These are phyloP conservation scores for Taphrorychus bicolor DNA, from an alignment of 2,888 invertebrate species.

Conservation along the genomic window DNA sequence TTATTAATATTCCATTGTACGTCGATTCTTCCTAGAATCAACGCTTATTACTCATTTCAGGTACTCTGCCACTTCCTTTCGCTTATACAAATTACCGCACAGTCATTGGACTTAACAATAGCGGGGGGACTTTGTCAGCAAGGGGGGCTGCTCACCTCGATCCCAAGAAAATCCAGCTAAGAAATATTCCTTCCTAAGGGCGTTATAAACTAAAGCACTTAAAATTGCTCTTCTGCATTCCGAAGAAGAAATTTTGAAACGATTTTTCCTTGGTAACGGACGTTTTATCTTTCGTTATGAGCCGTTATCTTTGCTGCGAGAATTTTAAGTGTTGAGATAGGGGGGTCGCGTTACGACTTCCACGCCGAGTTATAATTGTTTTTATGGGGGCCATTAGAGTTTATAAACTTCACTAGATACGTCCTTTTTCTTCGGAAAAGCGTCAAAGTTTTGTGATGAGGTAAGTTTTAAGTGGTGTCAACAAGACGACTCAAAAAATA, in stretches of 20 bases:
- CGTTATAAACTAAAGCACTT: conserved; percentile 2
- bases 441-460: no score
- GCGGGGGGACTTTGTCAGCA: background rate
- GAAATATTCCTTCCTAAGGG: background rate
- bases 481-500: no score
- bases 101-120: background rate
- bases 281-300: conserved; percentile 14
- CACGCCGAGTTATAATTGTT: conserved; percentile 14
- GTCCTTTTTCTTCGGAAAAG: background rate
- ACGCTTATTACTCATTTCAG: background rate
- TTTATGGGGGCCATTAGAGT: conserved; percentile 3
- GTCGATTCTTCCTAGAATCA: background rate
- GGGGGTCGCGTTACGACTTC: conserved; percentile 9
- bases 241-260: conserved; percentile 4
- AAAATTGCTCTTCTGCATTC: conserved; percentile 12
- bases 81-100: background rate
- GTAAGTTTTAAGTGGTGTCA: no score
- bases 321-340: conserved; percentile 7
- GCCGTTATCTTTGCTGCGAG: conserved; percentile 19
- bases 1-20: background rate
- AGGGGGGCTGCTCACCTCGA: background rate
- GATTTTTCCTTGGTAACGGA: conserved; percentile 9
- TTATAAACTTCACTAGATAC: background rate
- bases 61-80: background rate
- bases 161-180: background rate